phyloP scores from a whole-genome alignment of 2,113 vertebrate species.

The Turdus rufiventris region DNA sequence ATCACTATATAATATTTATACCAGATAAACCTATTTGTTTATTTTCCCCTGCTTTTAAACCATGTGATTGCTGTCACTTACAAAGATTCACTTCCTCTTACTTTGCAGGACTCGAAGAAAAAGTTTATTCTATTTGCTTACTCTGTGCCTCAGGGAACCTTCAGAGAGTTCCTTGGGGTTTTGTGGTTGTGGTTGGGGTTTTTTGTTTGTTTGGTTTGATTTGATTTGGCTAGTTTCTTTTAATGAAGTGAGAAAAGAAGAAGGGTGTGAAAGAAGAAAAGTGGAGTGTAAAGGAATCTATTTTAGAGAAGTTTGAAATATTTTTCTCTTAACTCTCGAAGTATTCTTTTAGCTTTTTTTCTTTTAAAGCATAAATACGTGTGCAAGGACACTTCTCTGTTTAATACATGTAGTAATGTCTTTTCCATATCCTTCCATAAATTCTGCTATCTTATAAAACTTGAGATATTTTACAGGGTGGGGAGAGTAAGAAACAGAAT shows the following conservation, averaged over 20 bases:
- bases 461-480: background rate
- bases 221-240: background rate
- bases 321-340: background rate
- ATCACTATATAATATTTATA: background rate
- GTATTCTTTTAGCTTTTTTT: background rate
- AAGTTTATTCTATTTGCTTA: background rate
- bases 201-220: background rate
- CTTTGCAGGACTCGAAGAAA: background rate
- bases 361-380: background rate
- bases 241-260: background rate
- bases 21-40: background rate
- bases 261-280: background rate
- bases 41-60: background rate
- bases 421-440: slow-evolving; percentile 7
- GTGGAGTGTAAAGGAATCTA: background rate
- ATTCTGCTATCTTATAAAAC: slow-evolving; percentile 1
- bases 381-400: background rate
- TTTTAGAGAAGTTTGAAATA: background rate
- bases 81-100: background rate
- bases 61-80: background rate
- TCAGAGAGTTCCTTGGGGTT: background rate
- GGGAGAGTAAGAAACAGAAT: background rate
- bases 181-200: background rate
- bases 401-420: slow-evolving; percentile 2
- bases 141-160: background rate